Evolutionary conservation across 2,113 vertebrate genomes (phyloP), one percentile per base, ranked within the genome.

Genomic region (Ahaetulla prasina): DNA sequence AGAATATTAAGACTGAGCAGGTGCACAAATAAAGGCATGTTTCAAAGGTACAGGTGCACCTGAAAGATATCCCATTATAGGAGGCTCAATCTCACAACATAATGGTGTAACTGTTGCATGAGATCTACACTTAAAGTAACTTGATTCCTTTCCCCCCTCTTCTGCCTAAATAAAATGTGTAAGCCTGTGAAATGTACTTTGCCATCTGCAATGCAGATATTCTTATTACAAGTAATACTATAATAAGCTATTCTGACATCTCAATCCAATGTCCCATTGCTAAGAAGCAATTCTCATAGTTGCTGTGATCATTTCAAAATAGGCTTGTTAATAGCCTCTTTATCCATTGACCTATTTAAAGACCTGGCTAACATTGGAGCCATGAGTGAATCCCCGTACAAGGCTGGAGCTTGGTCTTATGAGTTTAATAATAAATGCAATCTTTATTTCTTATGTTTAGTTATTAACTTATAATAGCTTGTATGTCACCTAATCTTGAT

Each of bases 171-270:
- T 85, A 89, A 89, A 49, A 49, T 49, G 23, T 91, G 92, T 92
- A 50, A 39, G 11, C 18, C 14, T 25, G 22, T 91, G 60, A 95
- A 92, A 93, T 92, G 94, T 86, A 68, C 89, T 90, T 87, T 95
- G 91, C 91, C 94, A 93, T 93, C 68, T 95, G 91, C 94, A 94
- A 92, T 94, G 92, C 89, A 91, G 90, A 96, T 94, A 94, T 94
- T 49, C 47, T 49, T 87, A 94, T 95, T 94, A 94, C 94, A 91
- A 93, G 90, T 95, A 93, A 90, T 93, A 94, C 94, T 94, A 49
- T 9, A 9, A 23, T 87, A 60, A 4, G 85, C 22, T 25, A 60
- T 85, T 22, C 22, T 35, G 43, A 47, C 50, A 54, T 39, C 50
- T 47, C 22, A 3, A 50, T 30, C 9, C 47, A 88, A 20, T 30